Evolutionary conservation across 1,140 invertebrate genomes (phyloP).

Genomic region (Heliconius himera): DNA sequence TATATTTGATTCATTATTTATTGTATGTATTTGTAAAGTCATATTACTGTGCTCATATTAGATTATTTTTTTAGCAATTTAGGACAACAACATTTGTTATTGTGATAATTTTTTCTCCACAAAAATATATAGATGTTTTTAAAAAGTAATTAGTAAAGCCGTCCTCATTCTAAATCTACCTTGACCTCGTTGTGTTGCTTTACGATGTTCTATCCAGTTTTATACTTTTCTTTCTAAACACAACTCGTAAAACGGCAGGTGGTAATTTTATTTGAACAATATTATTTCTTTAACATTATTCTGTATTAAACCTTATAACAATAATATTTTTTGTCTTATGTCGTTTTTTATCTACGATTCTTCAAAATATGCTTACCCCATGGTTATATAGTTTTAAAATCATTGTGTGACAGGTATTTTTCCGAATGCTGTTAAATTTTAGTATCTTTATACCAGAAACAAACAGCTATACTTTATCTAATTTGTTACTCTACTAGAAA

Average conservation of each 20-base stretch:
- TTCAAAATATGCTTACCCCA: too few species aligned
- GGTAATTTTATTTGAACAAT: constrained; percentile 46
- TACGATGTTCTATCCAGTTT: constrained; percentile 66
- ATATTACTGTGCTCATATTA: background rate
- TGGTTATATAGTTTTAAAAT: too few species aligned
- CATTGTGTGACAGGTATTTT: too few species aligned
- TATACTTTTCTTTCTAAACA: constrained; percentile 68
- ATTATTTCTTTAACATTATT: constrained; percentile 41
- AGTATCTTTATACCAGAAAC: too few species aligned
- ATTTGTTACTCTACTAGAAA: too few species aligned
- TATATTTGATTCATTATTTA: background rate
- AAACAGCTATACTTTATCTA: too few species aligned
- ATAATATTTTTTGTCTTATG: too few species aligned
- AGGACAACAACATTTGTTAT: background rate
- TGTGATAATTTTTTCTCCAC: background rate
- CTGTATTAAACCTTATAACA: background rate
- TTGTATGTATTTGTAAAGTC: background rate
- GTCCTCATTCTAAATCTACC: constrained; percentile 71
- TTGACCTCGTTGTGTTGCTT: constrained; percentile 73
- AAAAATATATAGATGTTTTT: constrained; percentile 20
- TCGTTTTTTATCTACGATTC: too few species aligned
- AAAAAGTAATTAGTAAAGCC: constrained; percentile 65
- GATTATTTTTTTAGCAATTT: background rate
- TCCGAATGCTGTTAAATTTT: too few species aligned
- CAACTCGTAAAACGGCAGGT: constrained; percentile 61